Evolutionary conservation across 1,140 invertebrate species (phyloP), one percentile per base, ranked within the genome.

Genomic region (Cydia strobilella): DNA sequence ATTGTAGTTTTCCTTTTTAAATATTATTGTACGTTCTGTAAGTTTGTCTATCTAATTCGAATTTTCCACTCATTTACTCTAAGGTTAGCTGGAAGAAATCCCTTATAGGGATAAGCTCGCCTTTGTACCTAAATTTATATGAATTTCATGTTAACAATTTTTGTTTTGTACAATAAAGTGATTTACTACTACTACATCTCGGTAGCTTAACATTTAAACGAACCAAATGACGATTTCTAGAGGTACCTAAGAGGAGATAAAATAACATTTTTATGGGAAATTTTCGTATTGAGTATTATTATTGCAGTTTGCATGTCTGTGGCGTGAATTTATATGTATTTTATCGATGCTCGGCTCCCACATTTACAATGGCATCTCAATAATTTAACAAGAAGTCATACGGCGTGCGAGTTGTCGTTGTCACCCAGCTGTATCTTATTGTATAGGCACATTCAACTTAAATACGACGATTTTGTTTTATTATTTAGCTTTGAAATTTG

Each of bases 281-380:
- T n/a, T 35, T 69, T 69, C 65, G n/a, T 69, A 69, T 69, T 42
- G 65, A 69, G 65, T 27, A 69, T 69, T 69, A 69, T 69, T 69
- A n/a, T 69, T 69, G 65, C 65, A 69, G 65, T 69, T 69, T 35
- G 65, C 35, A 69, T 69, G 42, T 69, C 65, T 10, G 63, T 69
- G 65, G 27, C 65, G 65, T 35, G 65, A 69, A 69, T 69, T 69
- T 69, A 69, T 69, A 35, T 18, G 27, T 69, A 35, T 69, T 69
- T 69, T 69, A 69, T 69, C 23, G 63, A 39, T 69, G 65, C 20
- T 69, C 15, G 65, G 65, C 35, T 35, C 7, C 31, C 65, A 69
- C 65, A 15, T 18, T 69, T 35, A 69, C 65, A 69, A 69, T 10
- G 31, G 65, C 35, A 69, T 69, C 35, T 69, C 27, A 31, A 35